A percentile compares a stretch with the other conserved stretches of the same genome.
These are phyloP conservation scores for Microcebus murinus DNA, from an alignment of 2,113 vertebrate genomes.

Conservation along the genomic window DNA sequence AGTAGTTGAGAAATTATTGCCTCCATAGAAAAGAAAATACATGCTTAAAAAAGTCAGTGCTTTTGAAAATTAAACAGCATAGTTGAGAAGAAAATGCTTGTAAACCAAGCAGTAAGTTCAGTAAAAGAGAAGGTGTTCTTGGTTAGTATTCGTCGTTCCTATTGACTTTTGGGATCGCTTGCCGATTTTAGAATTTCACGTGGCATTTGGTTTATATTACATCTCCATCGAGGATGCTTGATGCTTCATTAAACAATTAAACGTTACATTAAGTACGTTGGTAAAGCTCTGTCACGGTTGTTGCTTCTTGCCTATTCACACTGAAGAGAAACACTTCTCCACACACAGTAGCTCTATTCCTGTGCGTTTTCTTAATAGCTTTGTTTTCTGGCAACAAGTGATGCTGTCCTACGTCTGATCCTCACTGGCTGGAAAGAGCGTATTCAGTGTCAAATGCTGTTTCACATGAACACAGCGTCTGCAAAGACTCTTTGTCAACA, in stretches of 20 bases:
- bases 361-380: background rate
- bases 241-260: background rate
- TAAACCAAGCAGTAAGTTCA: background rate
- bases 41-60: background rate
- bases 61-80: background rate
- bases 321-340: background rate
- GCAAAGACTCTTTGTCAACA: background rate
- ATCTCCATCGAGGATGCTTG: background rate
- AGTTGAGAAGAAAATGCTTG: background rate
- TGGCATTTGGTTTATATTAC: background rate
- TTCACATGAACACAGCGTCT: background rate
- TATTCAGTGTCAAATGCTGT: background rate
- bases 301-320: background rate
- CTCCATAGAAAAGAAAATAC: background rate
- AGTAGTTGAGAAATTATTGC: background rate
- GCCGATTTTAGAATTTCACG: background rate
- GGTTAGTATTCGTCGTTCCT: background rate
- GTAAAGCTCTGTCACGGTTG: background rate
- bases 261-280: background rate
- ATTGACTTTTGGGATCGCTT: background rate
- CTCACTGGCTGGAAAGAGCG: background rate
- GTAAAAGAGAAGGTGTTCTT: background rate
- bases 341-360: fast-evolving
- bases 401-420: background rate
- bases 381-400: constrained; percentile 19